Percentiles rank a stretch among this genome's conserved stretches.
Conservation (phyloP, 2,888 invertebrate genomes). For the Iphiclides podalirius region DNA sequence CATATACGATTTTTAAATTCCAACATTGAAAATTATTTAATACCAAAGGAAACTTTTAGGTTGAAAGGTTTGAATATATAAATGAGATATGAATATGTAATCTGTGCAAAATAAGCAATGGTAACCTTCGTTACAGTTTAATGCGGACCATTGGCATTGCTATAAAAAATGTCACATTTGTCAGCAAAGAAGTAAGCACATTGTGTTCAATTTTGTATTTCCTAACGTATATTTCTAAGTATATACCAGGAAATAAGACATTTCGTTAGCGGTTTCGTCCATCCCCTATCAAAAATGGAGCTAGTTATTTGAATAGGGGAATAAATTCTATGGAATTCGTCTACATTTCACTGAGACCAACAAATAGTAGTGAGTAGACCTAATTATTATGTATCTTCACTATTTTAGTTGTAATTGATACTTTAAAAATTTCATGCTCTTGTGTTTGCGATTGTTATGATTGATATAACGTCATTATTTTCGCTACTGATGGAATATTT, state of each 20-base stretch:
- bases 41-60: too few species aligned
- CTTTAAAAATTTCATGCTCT: conserved; percentile 48
- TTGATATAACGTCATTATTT: conserved; percentile 51
- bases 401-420: conserved; percentile 40
- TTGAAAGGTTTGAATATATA: too few species aligned
- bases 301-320: conserved; percentile 46
- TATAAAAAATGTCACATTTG: conserved; percentile 45
- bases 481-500: conserved; percentile 58
- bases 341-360: conserved; percentile 51
- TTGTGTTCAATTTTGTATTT: conserved; percentile 42
- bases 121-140: not conserved
- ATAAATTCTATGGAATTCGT: conserved; percentile 63
- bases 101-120: conserved; percentile 5
- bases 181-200: conserved; percentile 48
- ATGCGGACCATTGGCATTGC: conserved; percentile 18
- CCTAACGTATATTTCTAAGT: conserved; percentile 23
- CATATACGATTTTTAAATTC: too few species aligned
- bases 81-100: too few species aligned
- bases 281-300: conserved; percentile 45
- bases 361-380: conserved; percentile 60
- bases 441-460: conserved; percentile 44
- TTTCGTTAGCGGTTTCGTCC: conserved; percentile 28
- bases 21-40: too few species aligned
- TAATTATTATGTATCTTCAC: conserved; percentile 41
- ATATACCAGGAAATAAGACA: conserved; percentile 32